Conservation (phyloP, 2,888 invertebrate species). For the Chrysotoxum bicinctum region DNA sequence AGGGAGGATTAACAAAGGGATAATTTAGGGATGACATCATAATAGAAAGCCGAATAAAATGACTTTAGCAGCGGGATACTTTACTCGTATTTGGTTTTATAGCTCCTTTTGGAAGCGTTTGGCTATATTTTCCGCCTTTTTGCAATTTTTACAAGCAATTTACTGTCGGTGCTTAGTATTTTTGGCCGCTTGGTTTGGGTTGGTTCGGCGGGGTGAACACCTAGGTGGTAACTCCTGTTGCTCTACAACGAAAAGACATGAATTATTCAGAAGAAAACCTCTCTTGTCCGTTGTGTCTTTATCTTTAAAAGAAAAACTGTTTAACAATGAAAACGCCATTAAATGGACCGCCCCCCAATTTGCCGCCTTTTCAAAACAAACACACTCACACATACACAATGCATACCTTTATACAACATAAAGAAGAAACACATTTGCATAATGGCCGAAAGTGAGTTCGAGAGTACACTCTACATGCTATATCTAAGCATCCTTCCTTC, state of each 20-base stretch:
- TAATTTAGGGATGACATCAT: conserved; percentile 71
- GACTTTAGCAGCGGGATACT: conserved; percentile 58
- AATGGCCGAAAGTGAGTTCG: conserved; percentile 63
- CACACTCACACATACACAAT: neutral
- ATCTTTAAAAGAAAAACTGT: conserved; percentile 60
- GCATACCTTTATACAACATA: neutral
- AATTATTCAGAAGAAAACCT: conserved; percentile 57
- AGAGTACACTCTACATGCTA: neutral
- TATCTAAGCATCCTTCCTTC: neutral
- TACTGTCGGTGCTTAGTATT: conserved; percentile 49
- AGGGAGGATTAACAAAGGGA: conserved; percentile 72
- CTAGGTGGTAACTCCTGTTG: conserved; percentile 56
- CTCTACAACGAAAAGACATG: conserved; percentile 54
- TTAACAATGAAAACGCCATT: conserved; percentile 70
- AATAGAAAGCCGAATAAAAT: conserved; percentile 63
- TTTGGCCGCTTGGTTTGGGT: conserved; percentile 32
- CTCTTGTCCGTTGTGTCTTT: conserved; percentile 51
- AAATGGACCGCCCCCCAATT: conserved; percentile 46
- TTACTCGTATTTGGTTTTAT: conserved; percentile 45
- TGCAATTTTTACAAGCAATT: conserved; percentile 64
- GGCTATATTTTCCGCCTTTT: conserved; percentile 51
- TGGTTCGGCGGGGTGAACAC: neutral
- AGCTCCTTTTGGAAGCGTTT: conserved; percentile 42
- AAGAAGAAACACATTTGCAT: conserved; percentile 54
- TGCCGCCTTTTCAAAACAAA: conserved; percentile 5